These are phyloP conservation scores for Argopecten irradians DNA, from an alignment of 1,140 invertebrate species.

Conservation along the genomic window DNA sequence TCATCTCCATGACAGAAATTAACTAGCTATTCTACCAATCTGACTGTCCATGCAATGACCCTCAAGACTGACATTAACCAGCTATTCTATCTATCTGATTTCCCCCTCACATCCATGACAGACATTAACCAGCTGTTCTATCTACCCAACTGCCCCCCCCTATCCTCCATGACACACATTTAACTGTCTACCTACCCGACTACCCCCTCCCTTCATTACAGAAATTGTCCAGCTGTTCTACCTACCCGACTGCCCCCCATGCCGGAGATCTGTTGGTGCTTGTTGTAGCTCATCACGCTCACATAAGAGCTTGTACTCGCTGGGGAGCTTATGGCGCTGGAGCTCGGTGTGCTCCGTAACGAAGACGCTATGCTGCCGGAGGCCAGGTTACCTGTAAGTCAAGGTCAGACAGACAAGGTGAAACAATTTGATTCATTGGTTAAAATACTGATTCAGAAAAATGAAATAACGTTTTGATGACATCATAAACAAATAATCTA, in stretches of 20 bases:
- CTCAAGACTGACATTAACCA: too few species aligned
- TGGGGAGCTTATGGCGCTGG: constrained; percentile 54
- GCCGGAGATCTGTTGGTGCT: constrained; percentile 45
- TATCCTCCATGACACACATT: too few species aligned
- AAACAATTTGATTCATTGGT: neutral
- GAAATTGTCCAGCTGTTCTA: neutral
- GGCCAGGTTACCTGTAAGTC: constrained; percentile 69
- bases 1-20: too few species aligned
- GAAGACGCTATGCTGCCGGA: constrained; percentile 52
- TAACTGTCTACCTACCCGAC: too few species aligned
- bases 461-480: neutral
- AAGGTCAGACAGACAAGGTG: neutral
- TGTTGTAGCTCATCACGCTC: constrained; percentile 41
- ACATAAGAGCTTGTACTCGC: constrained; percentile 44
- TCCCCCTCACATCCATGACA: too few species aligned
- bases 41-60: too few species aligned
- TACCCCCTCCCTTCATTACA: too few species aligned
- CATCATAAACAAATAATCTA: neutral
- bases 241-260: constrained; percentile 68
- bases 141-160: too few species aligned
- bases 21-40: too few species aligned
- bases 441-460: too few species aligned
- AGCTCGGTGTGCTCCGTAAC: neutral
- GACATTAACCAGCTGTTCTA: too few species aligned
- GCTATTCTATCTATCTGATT: too few species aligned